These are phyloP conservation scores for Cantharis nigra DNA, from an alignment of 2,888 invertebrate species.

Conservation along the genomic window DNA sequence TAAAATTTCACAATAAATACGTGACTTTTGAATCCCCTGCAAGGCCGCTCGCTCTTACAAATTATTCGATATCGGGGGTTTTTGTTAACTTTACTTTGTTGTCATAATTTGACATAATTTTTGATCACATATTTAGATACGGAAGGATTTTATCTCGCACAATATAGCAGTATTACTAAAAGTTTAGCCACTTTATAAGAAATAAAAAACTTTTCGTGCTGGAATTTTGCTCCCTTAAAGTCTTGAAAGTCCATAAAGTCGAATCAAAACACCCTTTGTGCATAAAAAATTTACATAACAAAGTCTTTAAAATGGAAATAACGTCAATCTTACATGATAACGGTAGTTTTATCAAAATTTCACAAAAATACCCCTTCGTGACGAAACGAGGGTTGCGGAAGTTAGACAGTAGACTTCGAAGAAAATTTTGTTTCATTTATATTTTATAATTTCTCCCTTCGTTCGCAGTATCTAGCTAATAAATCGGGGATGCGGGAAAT, in stretches of 20 bases:
- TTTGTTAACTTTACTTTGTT: neutral
- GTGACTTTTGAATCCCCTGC: constrained; percentile 17
- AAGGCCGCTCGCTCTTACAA: neutral
- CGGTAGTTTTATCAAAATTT: neutral
- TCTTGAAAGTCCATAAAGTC: neutral
- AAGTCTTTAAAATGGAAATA: neutral
- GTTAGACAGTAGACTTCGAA: neutral
- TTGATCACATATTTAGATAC: neutral
- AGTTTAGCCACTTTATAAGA: neutral
- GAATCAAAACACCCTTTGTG: neutral
- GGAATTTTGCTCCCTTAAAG: neutral
- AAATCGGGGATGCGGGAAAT: neutral
- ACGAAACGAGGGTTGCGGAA: neutral
- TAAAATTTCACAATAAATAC: constrained; percentile 18
- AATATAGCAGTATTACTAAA: constrained; percentile 1
- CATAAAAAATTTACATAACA: neutral
- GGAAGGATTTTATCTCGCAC: neutral
- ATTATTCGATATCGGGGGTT: constrained; percentile 10
- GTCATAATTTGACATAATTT: neutral
- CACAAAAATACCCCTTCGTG: neutral
- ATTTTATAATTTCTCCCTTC: neutral
- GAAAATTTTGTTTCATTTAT: neutral
- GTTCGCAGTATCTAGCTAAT: neutral
- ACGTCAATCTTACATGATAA: neutral
- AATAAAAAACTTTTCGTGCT: neutral